A percentile compares a stretch with the other conserved stretches of the same genome.
Evolutionary conservation across 2,113 vertebrate species (phyloP).

Genomic region (Ceyx melanurus): DNA sequence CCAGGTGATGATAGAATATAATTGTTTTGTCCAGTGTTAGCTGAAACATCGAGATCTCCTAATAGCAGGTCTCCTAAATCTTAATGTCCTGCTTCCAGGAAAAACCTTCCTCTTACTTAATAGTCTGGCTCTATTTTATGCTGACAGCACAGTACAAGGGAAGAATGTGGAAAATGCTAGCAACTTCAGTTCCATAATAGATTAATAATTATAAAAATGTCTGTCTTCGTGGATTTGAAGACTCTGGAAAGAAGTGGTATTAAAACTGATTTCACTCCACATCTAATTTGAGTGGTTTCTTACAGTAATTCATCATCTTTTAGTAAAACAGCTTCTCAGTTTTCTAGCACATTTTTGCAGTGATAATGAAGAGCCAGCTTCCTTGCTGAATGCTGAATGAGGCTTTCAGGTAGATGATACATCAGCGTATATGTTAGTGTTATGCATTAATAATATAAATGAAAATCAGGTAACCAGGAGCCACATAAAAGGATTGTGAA

Average conservation of each 20-base stretch:
- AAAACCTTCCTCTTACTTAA: not conserved
- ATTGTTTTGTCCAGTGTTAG: not conserved
- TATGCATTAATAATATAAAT: not conserved
- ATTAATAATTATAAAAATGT: not conserved
- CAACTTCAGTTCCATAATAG: not conserved
- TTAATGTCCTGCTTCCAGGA: not conserved
- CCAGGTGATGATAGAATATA: not conserved
- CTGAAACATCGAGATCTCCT: not conserved
- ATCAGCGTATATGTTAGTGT: not conserved
- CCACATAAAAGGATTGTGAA: not conserved
- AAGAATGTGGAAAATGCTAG: not conserved
- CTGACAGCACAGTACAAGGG: not conserved
- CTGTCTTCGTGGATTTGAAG: not conserved
- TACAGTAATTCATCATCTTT: not conserved
- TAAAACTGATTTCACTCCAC: not conserved
- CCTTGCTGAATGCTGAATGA: not conserved
- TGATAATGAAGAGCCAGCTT: not conserved
- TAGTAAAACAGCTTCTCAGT: not conserved
- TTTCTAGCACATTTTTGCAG: not conserved
- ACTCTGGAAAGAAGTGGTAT: not conserved
- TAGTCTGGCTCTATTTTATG: not conserved
- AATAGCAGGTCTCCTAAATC: not conserved
- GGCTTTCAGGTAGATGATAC: not conserved
- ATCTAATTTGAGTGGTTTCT: not conserved
- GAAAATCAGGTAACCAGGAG: not conserved